Evolutionary conservation across 2,797 vertebrate genomes (phyloP).

Genomic region (Lithobates sylvaticus): DNA sequence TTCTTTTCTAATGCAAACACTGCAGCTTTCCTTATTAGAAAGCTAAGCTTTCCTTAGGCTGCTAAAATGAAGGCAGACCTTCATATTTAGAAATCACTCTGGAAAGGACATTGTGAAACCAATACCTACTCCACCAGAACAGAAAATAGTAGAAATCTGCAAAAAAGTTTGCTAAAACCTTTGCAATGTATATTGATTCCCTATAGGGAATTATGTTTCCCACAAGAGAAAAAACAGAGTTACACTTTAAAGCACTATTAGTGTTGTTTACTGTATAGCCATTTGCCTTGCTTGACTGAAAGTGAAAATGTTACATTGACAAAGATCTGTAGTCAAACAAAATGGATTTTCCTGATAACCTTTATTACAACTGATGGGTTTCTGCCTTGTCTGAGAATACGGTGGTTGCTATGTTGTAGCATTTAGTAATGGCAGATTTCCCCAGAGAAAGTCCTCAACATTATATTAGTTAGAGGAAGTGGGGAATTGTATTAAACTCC

Average conservation of each 20-base stretch:
- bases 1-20: too few relatives aligned
- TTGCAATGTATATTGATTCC: too few relatives aligned
- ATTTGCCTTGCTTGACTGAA: neutral
- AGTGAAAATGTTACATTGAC: constrained; percentile 5
- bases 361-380: neutral
- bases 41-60: too few relatives aligned
- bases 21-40: too few relatives aligned
- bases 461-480: neutral
- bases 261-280: neutral
- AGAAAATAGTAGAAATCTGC: too few relatives aligned
- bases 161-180: too few relatives aligned
- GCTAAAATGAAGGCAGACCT: too few relatives aligned
- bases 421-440: neutral
- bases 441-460: neutral
- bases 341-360: neutral
- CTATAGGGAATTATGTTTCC: too few relatives aligned
- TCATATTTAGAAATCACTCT: too few relatives aligned
- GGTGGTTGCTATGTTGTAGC: neutral
- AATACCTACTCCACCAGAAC: too few relatives aligned
- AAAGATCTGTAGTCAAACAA: neutral
- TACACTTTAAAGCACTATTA: neutral
- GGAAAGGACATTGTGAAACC: too few relatives aligned
- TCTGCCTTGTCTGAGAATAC: neutral
- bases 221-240: too few relatives aligned
- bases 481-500: neutral